Evolutionary conservation across 2,113 vertebrate genomes (phyloP).

Genomic region (Neolamprologus longior): DNA sequence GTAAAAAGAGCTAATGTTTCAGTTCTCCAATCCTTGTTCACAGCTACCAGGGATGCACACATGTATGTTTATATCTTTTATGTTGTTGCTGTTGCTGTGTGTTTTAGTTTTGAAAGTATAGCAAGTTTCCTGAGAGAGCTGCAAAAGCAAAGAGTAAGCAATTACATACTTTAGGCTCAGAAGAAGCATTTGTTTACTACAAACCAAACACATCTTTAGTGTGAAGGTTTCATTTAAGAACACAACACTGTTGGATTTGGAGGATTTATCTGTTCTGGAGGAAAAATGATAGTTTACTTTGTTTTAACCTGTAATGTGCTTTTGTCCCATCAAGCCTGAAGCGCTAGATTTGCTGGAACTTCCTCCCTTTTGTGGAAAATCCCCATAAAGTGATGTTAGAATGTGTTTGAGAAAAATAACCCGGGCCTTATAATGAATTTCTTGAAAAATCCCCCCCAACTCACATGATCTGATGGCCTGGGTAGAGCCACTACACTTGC

Average conservation of each 20-base stretch:
- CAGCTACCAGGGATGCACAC: not conserved
- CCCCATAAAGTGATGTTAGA: accelerated
- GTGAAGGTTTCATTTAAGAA: not conserved
- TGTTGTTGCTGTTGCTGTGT: not conserved
- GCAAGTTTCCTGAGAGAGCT: not conserved
- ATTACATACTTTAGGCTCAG: accelerated
- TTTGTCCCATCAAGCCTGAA: not conserved
- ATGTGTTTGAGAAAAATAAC: not conserved
- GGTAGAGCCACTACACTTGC: not conserved
- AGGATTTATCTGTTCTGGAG: not conserved
- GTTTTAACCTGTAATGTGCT: not conserved
- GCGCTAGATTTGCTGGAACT: not conserved
- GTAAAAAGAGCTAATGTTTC: not conserved
- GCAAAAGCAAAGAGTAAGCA: not conserved
- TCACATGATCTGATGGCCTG: not conserved
- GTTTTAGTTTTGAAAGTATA: not conserved
- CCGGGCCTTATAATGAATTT: accelerated
- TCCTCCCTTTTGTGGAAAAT: not conserved
- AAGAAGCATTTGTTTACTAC: not conserved
- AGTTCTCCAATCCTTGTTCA: not conserved
- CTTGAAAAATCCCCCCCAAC: not conserved
- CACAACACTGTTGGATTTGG: not conserved
- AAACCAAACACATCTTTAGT: not conserved
- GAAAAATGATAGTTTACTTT: not conserved
- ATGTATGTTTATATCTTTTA: not conserved